Base-by-base conservation (phyloP, 2,113 vertebrate species). In the Pristiophorus japonicus region DNA sequence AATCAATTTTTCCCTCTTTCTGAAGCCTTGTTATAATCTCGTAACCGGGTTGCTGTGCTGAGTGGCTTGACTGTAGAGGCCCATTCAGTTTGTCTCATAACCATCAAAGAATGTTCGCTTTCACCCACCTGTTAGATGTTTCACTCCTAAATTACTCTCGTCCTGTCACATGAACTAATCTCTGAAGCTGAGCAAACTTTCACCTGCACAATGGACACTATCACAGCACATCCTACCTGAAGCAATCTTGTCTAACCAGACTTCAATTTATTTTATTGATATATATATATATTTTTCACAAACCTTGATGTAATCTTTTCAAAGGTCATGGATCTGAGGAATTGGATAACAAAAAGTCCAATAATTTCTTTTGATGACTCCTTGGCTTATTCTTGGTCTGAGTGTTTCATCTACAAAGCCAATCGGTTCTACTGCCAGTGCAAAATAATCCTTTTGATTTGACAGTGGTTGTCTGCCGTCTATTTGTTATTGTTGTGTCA, bases 361-460 rank as follows among this genome's bases (percentile, higher is more conserved):
- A 94, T 94, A 94, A 94, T 94, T 94, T 94, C 65, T 94, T 94
- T 94, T 94, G 93, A 94, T 94, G 93, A 73, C 93, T 73, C 27
- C 45, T 14, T 67, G 66, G 93, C 93, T 94, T 70, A 94, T 94
- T 34, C 38, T 45, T 27, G 66, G 93, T 47, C 93, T 94, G 65
- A 30, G 24, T 94, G 66, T 94, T 94, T 94, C 93, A 94, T 94
- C 93, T 94, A 51, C 93, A 94, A 94, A 94, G 42, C 93, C 22
- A 42, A 94, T 16, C 4, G 45, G 93, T 94, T 94, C 22, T 18
- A 63, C 63, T 45, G 45, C 65, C 14, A 8, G 65, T 42, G 27
- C 93, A 94, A 70, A 90, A 94, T 94, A 94, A 94, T 94, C 93
- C 93, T 94, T 94, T 94, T 94, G 93, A 94, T 70, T 94, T 94